phyloP scores from a whole-genome alignment of 92 coral and sea anemone species.

The Pocillopora grandis region DNA sequence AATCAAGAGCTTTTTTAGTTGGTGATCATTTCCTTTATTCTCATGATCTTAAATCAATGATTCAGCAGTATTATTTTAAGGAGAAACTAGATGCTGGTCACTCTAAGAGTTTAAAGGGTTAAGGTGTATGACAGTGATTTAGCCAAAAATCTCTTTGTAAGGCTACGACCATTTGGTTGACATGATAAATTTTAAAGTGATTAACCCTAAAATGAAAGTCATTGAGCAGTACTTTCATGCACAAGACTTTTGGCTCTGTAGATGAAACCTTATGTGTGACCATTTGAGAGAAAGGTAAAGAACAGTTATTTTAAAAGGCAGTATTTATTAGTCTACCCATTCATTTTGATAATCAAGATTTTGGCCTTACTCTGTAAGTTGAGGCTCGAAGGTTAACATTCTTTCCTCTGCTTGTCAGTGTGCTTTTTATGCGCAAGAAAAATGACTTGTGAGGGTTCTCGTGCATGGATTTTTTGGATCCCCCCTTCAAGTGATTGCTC shows the following conservation, averaged over 20 bases:
- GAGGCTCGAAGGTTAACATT: constrained; percentile 93
- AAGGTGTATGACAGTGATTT: too few species aligned
- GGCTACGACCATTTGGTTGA: too few species aligned
- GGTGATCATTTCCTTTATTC: too few species aligned
- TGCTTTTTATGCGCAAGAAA: constrained; percentile 97
- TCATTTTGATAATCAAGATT: neutral
- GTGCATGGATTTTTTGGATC: constrained; percentile 59
- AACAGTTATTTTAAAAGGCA: neutral
- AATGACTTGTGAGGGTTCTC: constrained; percentile 89
- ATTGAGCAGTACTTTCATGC: neutral
- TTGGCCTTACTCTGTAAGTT: constrained; percentile 86
- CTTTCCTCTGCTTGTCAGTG: constrained; percentile 95
- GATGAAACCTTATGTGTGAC: neutral
- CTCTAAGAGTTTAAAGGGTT: too few species aligned
- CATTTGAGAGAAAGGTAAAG: neutral
- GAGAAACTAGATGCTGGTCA: too few species aligned
- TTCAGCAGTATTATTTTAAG: too few species aligned
- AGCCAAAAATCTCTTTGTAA: too few species aligned
- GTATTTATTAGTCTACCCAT: neutral
- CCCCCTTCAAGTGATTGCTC: constrained; percentile 92
- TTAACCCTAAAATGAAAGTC: neutral
- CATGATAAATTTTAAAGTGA: neutral
- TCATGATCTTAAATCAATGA: too few species aligned
- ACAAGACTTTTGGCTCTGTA: neutral
- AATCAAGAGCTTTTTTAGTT: too few species aligned